Evolutionary conservation across 2,888 invertebrate genomes (phyloP), one percentile per base, ranked within the genome.

Genomic region (Slavum lentiscoides): DNA sequence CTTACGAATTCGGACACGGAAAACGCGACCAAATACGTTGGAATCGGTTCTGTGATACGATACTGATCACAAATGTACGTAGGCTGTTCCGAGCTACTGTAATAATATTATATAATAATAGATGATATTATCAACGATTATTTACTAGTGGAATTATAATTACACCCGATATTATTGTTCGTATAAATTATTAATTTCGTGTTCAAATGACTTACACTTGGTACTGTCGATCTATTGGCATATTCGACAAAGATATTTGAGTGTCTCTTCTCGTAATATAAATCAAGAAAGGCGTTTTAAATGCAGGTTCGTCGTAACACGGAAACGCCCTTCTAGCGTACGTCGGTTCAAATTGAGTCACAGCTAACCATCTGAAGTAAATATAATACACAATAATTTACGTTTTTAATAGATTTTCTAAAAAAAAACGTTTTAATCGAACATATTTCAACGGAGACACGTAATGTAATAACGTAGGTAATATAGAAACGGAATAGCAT

Each of bases 261-360:
- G 43, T 68, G 4, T 73, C 39, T 21, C 73, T 74, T 84, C 91
- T 89, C 8, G 89, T 88, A 73, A 95, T 89, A 75, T 89, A 91
- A 39, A 96, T 89, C 11, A 89, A 89, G 83, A 94, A 95, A 55
- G 87, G 90, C 0, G 95, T 92, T 85, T 95, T 94, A 85, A 93
- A 92, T 21, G 89, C 89, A 2, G 95, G 95, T 84, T 95, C 94
- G 85, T 96, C 96, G 85, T 94, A 94, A 86, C 95, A 95, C 9
- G 95, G 95, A 85, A 95, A 95, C 0, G 93, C 94, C 84, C 91
- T 89, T 62, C 94, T 89, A 0, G 94, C 94, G 84, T 93, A 91
- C 0, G 91, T 91, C 0, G 93, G 91, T 83, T 94, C 92, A 85
- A 94, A 94, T 85, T 94, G 94, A 0, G 94, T 94, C 9, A 92